phyloP scores from a whole-genome alignment of 1,140 invertebrate species.

The Aphelinus certus region DNA sequence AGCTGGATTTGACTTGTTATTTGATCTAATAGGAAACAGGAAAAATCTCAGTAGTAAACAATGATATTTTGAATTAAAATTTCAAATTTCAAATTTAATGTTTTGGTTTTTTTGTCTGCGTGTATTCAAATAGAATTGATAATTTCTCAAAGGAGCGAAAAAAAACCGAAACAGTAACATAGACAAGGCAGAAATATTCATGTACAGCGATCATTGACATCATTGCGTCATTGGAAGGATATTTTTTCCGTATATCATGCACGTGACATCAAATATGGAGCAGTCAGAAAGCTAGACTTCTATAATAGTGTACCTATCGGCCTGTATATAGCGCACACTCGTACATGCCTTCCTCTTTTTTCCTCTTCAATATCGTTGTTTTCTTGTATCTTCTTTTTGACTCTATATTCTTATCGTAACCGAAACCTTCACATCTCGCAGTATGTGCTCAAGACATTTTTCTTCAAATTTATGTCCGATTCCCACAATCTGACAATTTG shows the following conservation, averaged over 20 bases:
- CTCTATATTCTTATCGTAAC: neutral
- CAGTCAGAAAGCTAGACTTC: conserved; percentile 37
- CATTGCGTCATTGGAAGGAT: neutral
- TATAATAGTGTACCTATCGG: conserved; percentile 34
- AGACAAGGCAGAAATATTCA: too few relatives aligned
- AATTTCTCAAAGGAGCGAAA: too few relatives aligned
- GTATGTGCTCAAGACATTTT: conserved; percentile 3
- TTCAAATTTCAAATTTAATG: too few relatives aligned
- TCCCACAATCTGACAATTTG: too few relatives aligned
- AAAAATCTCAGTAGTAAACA: too few relatives aligned
- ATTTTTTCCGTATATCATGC: neutral
- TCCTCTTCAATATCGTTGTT: conserved; percentile 15
- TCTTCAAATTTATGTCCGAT: neutral
- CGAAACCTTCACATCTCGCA: conserved; percentile 19
- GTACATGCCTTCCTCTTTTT: neutral
- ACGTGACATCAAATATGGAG: conserved; percentile 44
- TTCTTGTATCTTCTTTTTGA: conserved; percentile 22
- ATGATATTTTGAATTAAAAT: too few relatives aligned
- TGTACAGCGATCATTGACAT: neutral
- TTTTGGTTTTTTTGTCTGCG: too few relatives aligned
- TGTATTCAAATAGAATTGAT: too few relatives aligned
- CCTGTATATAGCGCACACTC: conserved; percentile 7
- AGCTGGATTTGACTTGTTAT: too few relatives aligned
- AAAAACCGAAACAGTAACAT: too few relatives aligned
- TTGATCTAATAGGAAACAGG: too few relatives aligned